Evolutionary conservation across 2,797 vertebrate species (phyloP).

Genomic region (Darevskia mixta): DNA sequence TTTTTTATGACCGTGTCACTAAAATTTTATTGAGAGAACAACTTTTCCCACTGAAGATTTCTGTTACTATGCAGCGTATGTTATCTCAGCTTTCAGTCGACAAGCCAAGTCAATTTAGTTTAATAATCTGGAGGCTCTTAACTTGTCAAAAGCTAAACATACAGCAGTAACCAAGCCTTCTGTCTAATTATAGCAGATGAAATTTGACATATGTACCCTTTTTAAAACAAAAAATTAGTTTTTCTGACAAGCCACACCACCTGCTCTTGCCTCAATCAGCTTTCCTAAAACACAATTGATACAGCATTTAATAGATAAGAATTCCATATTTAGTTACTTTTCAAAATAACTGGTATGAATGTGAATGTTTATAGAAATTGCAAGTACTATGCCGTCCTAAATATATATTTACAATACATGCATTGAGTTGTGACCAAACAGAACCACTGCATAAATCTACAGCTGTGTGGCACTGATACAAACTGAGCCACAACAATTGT

Average conservation of each 20-base stretch:
- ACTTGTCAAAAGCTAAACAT: not conserved
- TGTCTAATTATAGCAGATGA: not conserved
- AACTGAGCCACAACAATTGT: not conserved
- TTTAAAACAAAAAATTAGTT: slow-evolving; percentile 1
- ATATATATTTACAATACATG: not conserved
- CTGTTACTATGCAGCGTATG: not conserved
- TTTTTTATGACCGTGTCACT: not conserved
- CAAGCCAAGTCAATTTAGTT: not conserved
- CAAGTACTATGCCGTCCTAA: no score
- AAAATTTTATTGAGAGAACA: not conserved
- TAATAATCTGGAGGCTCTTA: not conserved
- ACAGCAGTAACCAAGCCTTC: not conserved
- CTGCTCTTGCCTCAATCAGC: not conserved
- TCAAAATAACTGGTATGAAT: not conserved
- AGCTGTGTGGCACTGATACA: not conserved
- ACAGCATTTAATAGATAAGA: not conserved
- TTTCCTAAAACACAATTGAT: not conserved
- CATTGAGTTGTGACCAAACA: not conserved
- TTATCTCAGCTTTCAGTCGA: not conserved
- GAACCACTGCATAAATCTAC: not conserved
- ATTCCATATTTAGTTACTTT: slow-evolving; percentile 1
- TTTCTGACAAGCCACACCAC: not conserved
- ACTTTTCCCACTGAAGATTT: not conserved
- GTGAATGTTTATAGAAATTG: not conserved
- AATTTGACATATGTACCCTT: not conserved